phyloP scores from a whole-genome alignment of 2,113 vertebrate species.

The Suricata suricatta region DNA sequence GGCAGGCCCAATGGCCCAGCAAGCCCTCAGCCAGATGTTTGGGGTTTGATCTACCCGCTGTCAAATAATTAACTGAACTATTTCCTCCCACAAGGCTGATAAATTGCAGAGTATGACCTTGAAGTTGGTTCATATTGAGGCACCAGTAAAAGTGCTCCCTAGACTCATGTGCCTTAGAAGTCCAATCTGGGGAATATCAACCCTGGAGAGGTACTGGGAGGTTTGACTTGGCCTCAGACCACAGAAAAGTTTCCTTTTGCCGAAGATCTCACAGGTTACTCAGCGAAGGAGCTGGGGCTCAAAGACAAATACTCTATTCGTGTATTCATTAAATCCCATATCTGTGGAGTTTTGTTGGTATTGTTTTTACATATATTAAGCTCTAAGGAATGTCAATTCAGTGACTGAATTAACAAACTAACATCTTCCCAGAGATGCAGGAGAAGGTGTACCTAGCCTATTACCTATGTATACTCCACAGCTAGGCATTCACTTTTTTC shows the following conservation, averaged over 20 bases:
- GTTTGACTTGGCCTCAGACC: not conserved
- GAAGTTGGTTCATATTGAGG: not conserved
- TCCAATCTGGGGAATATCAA: not conserved
- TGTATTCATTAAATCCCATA: not conserved
- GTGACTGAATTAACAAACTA: not conserved
- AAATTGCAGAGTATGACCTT: not conserved
- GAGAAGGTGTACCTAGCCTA: not conserved
- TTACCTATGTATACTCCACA: not conserved
- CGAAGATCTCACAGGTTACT: not conserved
- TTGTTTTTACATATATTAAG: not conserved
- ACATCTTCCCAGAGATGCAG: not conserved
- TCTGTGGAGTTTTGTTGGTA: not conserved
- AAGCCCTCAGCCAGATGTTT: not conserved
- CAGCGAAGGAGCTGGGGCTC: not conserved
- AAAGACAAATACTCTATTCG: not conserved
- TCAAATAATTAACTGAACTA: not conserved
- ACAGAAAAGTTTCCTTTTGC: not conserved
- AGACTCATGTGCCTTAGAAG: not conserved
- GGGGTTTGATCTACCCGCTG: not conserved
- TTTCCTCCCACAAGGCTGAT: not conserved
- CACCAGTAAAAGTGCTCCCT: not conserved
- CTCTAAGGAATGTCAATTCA: not conserved
- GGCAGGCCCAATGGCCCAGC: not conserved
- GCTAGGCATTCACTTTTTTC: not conserved
- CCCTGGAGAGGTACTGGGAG: not conserved